Evolutionary conservation across 2,888 invertebrate species (phyloP).

Genomic region (Agrotis ipsilon): DNA sequence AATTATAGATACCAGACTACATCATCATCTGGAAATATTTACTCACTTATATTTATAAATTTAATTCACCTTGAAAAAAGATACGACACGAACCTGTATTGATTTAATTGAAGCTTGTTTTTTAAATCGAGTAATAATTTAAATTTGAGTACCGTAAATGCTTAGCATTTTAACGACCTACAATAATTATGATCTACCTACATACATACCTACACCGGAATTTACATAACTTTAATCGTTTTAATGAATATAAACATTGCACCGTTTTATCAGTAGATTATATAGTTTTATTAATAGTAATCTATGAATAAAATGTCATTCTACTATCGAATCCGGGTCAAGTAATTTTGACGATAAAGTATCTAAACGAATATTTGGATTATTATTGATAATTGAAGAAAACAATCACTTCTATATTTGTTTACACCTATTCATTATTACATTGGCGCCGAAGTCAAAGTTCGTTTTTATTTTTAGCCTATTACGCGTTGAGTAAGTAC

Average conservation of each 20-base stretch:
- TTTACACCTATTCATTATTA: not conserved
- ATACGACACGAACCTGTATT: not conserved
- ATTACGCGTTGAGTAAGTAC: no score
- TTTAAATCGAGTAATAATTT: not conserved
- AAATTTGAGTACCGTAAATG: no score
- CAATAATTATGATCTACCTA: not conserved
- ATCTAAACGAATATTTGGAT: not conserved
- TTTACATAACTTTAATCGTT: constrained; percentile 24
- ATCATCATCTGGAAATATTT: not conserved
- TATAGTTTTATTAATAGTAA: not conserved
- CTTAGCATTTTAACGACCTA: not conserved
- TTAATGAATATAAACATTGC: constrained; percentile 7
- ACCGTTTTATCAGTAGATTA: constrained; percentile 11
- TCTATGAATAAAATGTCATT: constrained; percentile 15
- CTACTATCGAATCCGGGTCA: constrained; percentile 53
- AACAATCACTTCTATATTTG: not conserved
- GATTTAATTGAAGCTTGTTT: constrained; percentile 12
- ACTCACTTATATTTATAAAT: not conserved
- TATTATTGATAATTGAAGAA: not conserved
- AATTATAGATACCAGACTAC: not conserved
- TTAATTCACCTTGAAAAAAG: constrained; percentile 24
- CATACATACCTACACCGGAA: not conserved
- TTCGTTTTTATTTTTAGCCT: not conserved
- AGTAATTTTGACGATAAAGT: constrained; percentile 22
- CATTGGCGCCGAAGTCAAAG: not conserved